Conservation (phyloP, 1,140 invertebrate species). For the Pissodes strobi region DNA sequence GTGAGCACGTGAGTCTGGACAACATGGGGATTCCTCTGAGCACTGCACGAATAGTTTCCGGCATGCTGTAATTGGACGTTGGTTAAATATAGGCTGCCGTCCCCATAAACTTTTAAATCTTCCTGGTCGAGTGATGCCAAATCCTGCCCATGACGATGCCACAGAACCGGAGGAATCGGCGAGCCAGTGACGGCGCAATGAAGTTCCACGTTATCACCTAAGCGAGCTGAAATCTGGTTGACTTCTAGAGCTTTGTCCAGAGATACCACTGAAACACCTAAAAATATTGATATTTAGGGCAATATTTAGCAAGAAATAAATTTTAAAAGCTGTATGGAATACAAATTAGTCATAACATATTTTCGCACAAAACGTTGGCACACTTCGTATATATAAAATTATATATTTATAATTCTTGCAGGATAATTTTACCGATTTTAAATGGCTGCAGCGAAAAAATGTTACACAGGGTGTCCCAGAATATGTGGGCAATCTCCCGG, state of each 20-base stretch:
- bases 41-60: constrained; percentile 82
- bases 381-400: too few species aligned
- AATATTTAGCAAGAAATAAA: too few species aligned
- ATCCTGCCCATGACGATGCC: constrained; percentile 72
- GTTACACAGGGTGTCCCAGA: too few species aligned
- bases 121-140: constrained; percentile 68
- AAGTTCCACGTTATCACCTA: constrained; percentile 80
- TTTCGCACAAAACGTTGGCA: too few species aligned
- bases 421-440: too few species aligned
- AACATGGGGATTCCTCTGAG: constrained; percentile 73
- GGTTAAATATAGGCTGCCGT: constrained; percentile 77
- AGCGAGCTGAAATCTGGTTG: constrained; percentile 69
- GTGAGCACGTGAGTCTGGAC: constrained; percentile 77
- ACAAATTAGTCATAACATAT: too few species aligned
- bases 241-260: constrained; percentile 75
- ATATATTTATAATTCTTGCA: too few species aligned
- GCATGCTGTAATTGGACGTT: constrained; percentile 76
- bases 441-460: too few species aligned
- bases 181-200: constrained; percentile 77
- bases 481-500: too few species aligned
- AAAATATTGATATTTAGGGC: not conserved
- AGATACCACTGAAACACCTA: constrained; percentile 74
- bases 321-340: too few species aligned
- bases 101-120: constrained; percentile 70
- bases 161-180: constrained; percentile 72